Evolutionary conservation across 1,140 invertebrate genomes (phyloP), one percentile per base, ranked within the genome.

Genomic region (Listronotus bonariensis): DNA sequence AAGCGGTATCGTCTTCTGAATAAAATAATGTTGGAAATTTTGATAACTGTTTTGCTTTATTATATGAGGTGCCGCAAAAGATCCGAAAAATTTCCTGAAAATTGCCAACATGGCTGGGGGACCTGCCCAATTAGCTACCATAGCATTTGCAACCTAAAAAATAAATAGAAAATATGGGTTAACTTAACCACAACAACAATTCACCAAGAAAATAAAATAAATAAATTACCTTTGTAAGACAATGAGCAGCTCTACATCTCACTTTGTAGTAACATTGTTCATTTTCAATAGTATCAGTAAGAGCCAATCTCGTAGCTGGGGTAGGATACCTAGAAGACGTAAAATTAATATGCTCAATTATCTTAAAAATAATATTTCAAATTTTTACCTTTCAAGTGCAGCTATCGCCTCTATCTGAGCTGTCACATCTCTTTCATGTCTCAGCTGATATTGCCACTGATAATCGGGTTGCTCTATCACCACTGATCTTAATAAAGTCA

Each of bases 391-490:
- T 75, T 95, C 89, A 4, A 99, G 79, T 11, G 94, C 93, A 67
- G 87, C 83, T 52, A 99, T 95, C 5, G 96, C 96, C 82, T 97
- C 91, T n/a, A 92, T 87, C 75, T 95, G 92, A 0, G 97, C 96
- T 0, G 95, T 95, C 14, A 99, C 95, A 82, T 99, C 96, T 72
- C 96, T 85, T 79, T 99, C 97, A 77, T 98, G 96, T 34, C 93
- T 85, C 41, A 99, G 81, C 77, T 99, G 96, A 80, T 96, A 99
- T 80, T 98, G 96, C 97, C 97, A 99, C 76, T 99, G 96, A 82
- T 96, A 98, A 82, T 98, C 96, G 0, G 97, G 96, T 79, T 99
- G 97, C 70, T 96, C 92, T 69, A 98, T 93, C 56, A 91, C 87
- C 2, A 95, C 88, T 59, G 92, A 88, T 3, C 98, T 85, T 52